Conservation (phyloP, 2,113 vertebrate species). For the Podarcis muralis region DNA sequence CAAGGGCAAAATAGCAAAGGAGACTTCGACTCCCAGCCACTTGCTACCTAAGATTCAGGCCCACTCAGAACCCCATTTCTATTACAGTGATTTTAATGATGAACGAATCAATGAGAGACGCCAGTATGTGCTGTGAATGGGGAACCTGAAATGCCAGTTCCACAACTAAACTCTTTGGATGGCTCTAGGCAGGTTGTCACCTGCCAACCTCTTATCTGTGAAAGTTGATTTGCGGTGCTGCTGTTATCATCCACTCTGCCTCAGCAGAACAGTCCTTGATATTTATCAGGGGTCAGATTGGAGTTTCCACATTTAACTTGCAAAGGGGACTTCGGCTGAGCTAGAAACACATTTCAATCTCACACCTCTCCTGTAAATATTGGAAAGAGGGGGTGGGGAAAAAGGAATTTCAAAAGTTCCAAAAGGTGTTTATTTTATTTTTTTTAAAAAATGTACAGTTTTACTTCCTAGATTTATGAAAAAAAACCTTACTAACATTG, state of each 20-base stretch:
- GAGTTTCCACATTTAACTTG: not conserved
- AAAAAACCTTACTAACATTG: conserved; percentile 62
- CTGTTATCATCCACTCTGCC: not conserved
- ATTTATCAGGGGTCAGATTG: not conserved
- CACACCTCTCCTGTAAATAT: not conserved
- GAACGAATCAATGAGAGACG: not conserved
- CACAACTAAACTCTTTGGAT: not conserved
- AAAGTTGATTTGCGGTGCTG: not conserved
- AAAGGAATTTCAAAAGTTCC: conserved; percentile 51
- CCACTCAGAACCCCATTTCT: not conserved
- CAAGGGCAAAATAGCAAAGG: not conserved
- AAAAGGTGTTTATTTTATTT: conserved; percentile 72
- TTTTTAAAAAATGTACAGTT: conserved; percentile 70
- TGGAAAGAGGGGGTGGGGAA: not conserved
- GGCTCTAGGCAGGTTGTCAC: no score
- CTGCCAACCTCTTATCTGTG: no score
- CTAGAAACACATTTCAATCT: not conserved
- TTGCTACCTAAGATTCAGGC: no score
- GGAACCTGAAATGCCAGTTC: not conserved
- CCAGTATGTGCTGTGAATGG: not conserved
- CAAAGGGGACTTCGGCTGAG: not conserved
- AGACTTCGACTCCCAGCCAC: no score
- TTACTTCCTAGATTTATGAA: conserved; percentile 73
- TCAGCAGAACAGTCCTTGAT: no score
- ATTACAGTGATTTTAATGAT: not conserved